These are phyloP conservation scores for Miltochrista miniata DNA, from an alignment of 2,888 invertebrate genomes.

Conservation along the genomic window DNA sequence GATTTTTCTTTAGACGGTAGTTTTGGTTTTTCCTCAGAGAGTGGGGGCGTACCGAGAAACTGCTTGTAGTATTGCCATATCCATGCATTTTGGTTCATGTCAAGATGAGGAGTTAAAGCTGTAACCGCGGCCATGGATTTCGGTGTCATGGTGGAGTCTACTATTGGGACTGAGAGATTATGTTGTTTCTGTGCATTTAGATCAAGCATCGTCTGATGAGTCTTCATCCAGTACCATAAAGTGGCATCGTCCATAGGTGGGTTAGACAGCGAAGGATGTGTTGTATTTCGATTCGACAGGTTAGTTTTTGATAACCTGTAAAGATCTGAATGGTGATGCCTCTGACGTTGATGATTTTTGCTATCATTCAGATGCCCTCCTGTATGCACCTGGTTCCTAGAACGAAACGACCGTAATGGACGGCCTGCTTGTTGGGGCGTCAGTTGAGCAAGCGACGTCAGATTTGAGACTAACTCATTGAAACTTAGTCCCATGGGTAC, in stretches of 20 bases:
- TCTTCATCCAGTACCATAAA: constrained; percentile 89
- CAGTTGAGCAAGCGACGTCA: constrained; percentile 84
- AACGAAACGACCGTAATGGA: constrained; percentile 74
- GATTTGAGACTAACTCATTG: constrained; percentile 85
- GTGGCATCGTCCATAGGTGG: constrained; percentile 87
- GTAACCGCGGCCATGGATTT: constrained; percentile 48
- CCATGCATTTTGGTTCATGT: constrained; percentile 85
- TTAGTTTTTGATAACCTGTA: constrained; percentile 53
- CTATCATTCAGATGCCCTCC: constrained; percentile 62
- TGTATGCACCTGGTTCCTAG: constrained; percentile 75
- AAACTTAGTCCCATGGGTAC: constrained; percentile 85
- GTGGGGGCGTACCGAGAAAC: constrained; percentile 82
- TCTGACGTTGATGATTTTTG: constrained; percentile 72
- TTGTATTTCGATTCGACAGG: constrained; percentile 68
- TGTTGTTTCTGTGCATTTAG: constrained; percentile 72
- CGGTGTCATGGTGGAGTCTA: no score
- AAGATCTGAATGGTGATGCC: constrained; percentile 65
- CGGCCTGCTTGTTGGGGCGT: constrained; percentile 79
- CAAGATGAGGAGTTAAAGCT: constrained; percentile 65
- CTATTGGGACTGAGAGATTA: not conserved
- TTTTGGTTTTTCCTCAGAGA: constrained; percentile 74
- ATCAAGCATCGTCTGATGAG: constrained; percentile 88
- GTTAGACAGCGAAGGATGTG: constrained; percentile 59
- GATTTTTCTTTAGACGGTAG: constrained; percentile 75
- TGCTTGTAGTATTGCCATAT: constrained; percentile 92